phyloP scores from a whole-genome alignment of 1,140 invertebrate species.

The Drosophila santomea region DNA sequence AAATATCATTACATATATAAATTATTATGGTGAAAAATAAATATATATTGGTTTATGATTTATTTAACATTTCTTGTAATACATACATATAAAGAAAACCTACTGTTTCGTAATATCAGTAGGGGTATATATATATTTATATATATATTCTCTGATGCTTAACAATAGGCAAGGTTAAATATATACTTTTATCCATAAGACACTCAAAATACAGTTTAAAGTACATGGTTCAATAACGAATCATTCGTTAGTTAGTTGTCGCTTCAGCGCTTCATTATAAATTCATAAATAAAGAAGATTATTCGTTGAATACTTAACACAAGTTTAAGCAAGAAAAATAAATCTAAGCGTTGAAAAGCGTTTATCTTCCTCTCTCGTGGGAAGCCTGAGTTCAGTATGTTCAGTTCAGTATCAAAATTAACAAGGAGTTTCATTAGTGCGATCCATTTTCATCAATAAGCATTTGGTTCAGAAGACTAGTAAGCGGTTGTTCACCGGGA shows the following conservation, averaged over 20 bases:
- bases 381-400: conserved; percentile 31
- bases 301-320: conserved; percentile 13
- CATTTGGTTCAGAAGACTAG: conserved; percentile 58
- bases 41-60: conserved; percentile 9
- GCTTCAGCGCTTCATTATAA: conserved; percentile 24
- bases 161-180: conserved; percentile 9
- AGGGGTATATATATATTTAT: conserved; percentile 23
- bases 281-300: conserved; percentile 35
- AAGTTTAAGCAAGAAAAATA: neutral
- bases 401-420: conserved; percentile 6
- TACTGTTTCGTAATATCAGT: conserved; percentile 16
- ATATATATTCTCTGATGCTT: conserved; percentile 26
- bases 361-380: too few species aligned
- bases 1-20: too few species aligned
- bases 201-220: conserved; percentile 57
- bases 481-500: conserved; percentile 65
- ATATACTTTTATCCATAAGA: conserved; percentile 52
- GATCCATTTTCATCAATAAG: conserved; percentile 30
- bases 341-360: too few species aligned
- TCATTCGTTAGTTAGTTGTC: conserved; percentile 18
- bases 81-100: conserved; percentile 27
- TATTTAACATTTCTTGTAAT: conserved; percentile 22
- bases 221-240: conserved; percentile 44
- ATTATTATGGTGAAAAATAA: neutral
- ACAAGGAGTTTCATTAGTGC: conserved; percentile 9